Base-by-base conservation (phyloP, 1,140 invertebrate species). In the Hypsibius dujardini region DNA sequence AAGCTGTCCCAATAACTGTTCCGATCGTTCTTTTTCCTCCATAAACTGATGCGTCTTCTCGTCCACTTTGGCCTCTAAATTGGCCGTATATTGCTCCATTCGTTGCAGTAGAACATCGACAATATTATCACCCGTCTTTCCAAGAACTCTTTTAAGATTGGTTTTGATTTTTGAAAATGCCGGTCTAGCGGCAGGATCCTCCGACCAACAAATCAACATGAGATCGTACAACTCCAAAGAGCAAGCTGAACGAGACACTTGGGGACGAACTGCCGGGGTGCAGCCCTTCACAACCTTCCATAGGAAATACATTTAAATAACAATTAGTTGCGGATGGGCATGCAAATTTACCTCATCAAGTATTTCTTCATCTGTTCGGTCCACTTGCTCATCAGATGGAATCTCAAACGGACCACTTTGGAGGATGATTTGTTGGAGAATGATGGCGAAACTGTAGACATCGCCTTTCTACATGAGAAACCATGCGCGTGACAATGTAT, bases 121-220 rank as follows among this genome's bases (percentile, higher is more conserved):
- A 45, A 81, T 79, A 71, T 80, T 80, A n/a, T 56, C 50, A n/a
- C 50, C 50, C 50, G n/a, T n/a, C 7, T 56, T 56, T n/a, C 50
- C 50, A n/a, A 56, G 7, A n/a, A 56, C 50, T n/a, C n/a, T 56
- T 12, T 46, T 76, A 75, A 74, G 80, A 80, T 73, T 74, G 72
- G 7, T n/a, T n/a, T 56, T 56, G n/a, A 56, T 56, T 56, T 56
- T 56, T 12, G 50, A 7, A n/a, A 56, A 56, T 7, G n/a, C 50
- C 7, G 50, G 50, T 12, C 50, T 7, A 56, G n/a, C n/a, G 50
- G n/a, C n/a, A n/a, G 50, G 50, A 12, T 7, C n/a, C 50, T 56
- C 50, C 7, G 7, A 7, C 50, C 50, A 56, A n/a, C 50, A 56
- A 56, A 7, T 7, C 50, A 12, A 7, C 50, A 56, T 56, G 7